Percentiles rank a stretch among this genome's conserved stretches.
phyloP scores from a whole-genome alignment of 2,797 vertebrate genomes.

The Cryptoblepharus egeriae region DNA sequence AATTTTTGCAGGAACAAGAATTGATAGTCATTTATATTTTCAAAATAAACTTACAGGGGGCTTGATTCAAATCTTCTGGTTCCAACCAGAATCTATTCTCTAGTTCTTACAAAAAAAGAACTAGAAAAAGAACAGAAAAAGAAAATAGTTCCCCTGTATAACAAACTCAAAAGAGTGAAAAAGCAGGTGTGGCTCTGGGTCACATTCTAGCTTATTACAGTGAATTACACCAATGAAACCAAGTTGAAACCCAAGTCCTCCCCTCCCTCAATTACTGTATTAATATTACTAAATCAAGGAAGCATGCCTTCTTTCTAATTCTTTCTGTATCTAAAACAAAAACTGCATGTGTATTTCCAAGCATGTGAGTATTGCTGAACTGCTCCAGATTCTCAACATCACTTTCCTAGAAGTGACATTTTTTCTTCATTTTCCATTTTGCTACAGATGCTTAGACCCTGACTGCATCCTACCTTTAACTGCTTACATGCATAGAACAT shows the following conservation, averaged over 20 bases:
- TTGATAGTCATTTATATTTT: too few relatives aligned
- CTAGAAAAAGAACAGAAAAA: too few relatives aligned
- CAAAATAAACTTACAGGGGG: too few relatives aligned
- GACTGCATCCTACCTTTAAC: background rate
- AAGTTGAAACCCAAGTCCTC: background rate
- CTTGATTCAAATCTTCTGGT: too few relatives aligned
- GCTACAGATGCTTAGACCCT: background rate
- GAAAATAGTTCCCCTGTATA: too few relatives aligned
- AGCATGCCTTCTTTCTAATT: background rate
- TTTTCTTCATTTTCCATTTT: background rate
- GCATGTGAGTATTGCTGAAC: background rate
- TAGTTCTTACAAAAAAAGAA: too few relatives aligned
- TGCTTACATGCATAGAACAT: background rate
- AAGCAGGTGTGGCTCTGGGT: background rate
- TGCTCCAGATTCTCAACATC: background rate
- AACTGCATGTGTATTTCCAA: background rate
- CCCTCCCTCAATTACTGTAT: background rate
- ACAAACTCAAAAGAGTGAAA: background rate
- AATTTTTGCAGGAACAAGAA: too few relatives aligned
- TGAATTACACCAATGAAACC: background rate
- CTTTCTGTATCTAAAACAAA: background rate
- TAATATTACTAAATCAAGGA: background rate
- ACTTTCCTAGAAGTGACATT: too few relatives aligned
- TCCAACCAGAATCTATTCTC: too few relatives aligned
- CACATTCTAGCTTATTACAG: background rate